Conservation (phyloP, 2,113 vertebrate species). For the Hippocampus comes region DNA sequence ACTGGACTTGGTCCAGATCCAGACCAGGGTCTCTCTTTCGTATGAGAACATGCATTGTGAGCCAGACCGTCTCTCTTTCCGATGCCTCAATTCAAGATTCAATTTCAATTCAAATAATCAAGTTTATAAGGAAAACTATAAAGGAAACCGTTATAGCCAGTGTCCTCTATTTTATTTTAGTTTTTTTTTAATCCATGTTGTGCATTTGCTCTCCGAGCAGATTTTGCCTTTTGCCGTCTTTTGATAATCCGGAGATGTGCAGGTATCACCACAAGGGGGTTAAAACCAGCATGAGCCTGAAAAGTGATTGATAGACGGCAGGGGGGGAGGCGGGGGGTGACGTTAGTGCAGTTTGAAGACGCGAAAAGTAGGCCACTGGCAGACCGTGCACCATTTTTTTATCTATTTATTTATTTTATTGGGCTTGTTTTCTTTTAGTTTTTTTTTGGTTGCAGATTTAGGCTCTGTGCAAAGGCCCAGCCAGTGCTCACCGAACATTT, state of each 20-base stretch:
- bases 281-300: neutral
- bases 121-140: slow-evolving; percentile 1
- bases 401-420: slow-evolving; percentile 1
- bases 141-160: slow-evolving; percentile 21
- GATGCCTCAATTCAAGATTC: too few relatives aligned
- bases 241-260: slow-evolving; percentile 11
- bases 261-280: slow-evolving; percentile 20
- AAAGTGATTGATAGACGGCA: slow-evolving; percentile 17
- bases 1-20: too few relatives aligned
- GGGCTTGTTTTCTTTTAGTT: slow-evolving; percentile 15
- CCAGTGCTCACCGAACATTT: slow-evolving; percentile 19
- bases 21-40: too few relatives aligned
- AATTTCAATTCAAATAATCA: too few relatives aligned
- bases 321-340: neutral
- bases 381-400: slow-evolving; percentile 32
- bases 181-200: slow-evolving; percentile 15
- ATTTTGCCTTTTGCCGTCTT: slow-evolving; percentile 6
- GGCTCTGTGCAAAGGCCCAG: slow-evolving; percentile 27
- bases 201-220: slow-evolving; percentile 2
- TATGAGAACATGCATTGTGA: too few relatives aligned
- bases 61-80: too few relatives aligned
- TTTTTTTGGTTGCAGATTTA: slow-evolving; percentile 18
- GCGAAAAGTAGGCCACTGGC: slow-evolving; percentile 57
- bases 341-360: slow-evolving; percentile 26
- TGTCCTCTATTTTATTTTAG: neutral